phyloP scores from a whole-genome alignment of 2,888 invertebrate genomes.

The Eilema sororculum region DNA sequence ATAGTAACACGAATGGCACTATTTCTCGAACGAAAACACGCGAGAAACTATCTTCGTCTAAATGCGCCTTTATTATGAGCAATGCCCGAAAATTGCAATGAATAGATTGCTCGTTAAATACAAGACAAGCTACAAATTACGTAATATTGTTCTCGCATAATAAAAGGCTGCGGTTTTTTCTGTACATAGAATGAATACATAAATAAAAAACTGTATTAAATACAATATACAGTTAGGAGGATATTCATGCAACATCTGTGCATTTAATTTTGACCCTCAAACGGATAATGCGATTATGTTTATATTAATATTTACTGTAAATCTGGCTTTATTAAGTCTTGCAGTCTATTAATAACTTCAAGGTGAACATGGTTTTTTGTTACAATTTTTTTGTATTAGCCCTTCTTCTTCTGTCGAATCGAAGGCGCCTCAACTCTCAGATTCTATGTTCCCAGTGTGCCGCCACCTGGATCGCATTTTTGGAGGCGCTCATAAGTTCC shows the following conservation, averaged over 20 bases:
- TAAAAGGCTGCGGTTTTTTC: not conserved
- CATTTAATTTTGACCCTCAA: constrained; percentile 32
- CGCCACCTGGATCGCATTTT: no score
- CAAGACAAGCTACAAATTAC: constrained; percentile 3
- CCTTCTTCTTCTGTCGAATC: no score
- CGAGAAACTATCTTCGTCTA: no score
- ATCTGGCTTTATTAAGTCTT: not conserved
- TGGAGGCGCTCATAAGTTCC: no score
- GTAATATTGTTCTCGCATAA: not conserved
- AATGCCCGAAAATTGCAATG: not conserved
- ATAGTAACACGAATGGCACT: no score
- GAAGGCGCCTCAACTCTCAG: no score
- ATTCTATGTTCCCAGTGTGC: no score
- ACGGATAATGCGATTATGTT: constrained; percentile 1
- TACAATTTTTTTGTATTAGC: no score
- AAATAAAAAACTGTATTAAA: not conserved
- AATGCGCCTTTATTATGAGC: not conserved
- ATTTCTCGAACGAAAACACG: no score
- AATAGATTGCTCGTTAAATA: not conserved
- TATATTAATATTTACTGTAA: not conserved
- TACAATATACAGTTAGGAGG: not conserved
- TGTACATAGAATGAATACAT: not conserved
- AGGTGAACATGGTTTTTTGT: no score
- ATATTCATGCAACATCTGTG: constrained; percentile 27
- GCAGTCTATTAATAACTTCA: no score